These are phyloP conservation scores for Hyposoter dolosus DNA, from an alignment of 2,888 invertebrate genomes.

Conservation along the genomic window DNA sequence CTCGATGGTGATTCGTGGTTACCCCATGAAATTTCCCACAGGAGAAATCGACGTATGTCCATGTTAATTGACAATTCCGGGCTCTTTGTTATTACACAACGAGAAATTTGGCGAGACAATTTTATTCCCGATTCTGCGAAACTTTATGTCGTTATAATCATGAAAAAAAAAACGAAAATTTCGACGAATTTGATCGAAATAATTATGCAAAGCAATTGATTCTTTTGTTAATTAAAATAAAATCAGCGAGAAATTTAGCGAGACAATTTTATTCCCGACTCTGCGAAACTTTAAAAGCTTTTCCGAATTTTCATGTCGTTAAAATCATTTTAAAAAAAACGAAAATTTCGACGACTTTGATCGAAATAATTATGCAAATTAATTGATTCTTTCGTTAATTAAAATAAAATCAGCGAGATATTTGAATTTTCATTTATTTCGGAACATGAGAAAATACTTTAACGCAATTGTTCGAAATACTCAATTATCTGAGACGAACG, in stretches of 20 bases:
- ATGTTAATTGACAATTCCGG: conserved; percentile 32
- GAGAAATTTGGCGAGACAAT: background rate
- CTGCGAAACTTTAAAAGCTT: background rate
- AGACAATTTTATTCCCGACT: background rate
- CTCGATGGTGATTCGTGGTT: conserved; percentile 37
- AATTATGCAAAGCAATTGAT: background rate
- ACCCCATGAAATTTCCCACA: conserved; percentile 37
- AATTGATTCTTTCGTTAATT: background rate
- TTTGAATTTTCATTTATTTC: no score
- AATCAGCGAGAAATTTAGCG: background rate
- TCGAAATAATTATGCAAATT: background rate
- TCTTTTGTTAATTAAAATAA: background rate
- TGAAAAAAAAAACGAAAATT: background rate
- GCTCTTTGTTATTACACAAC: background rate
- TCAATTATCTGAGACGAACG: no score
- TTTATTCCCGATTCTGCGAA: background rate
- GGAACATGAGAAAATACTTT: no score
- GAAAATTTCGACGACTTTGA: background rate
- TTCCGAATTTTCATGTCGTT: background rate
- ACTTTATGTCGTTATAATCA: background rate
- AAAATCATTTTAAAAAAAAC: background rate
- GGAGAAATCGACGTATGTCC: conserved; percentile 25
- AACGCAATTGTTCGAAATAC: background rate
- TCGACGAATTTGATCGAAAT: background rate
- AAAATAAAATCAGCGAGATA: no score